Percentiles rank a stretch among this genome's conserved stretches.
These are phyloP conservation scores for Drosophila lacteicornis DNA, from an alignment of 1,140 invertebrate genomes.

Conservation along the genomic window DNA sequence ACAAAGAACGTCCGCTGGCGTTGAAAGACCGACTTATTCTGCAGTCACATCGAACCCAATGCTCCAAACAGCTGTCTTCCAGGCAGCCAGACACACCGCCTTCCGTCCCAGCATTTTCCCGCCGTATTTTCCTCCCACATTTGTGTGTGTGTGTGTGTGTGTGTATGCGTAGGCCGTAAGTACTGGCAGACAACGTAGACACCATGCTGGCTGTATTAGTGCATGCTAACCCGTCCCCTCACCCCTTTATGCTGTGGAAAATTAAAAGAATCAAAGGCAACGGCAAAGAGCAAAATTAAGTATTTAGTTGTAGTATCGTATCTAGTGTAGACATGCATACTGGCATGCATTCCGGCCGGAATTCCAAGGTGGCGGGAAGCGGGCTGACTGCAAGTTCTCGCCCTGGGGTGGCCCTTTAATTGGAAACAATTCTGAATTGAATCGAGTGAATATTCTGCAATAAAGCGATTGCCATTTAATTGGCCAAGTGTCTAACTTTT, in stretches of 20 bases:
- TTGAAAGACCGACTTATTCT: conserved; percentile 79
- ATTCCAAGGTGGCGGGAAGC: conserved; percentile 22
- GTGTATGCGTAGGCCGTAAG: conserved; percentile 74
- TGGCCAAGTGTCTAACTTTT: no score
- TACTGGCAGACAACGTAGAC: conserved; percentile 66
- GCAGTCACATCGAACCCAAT: conserved; percentile 55
- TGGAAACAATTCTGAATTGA: neutral
- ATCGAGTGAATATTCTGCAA: neutral
- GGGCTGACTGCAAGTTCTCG: conserved; percentile 18
- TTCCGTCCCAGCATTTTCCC: neutral
- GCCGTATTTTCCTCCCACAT: conserved; percentile 5
- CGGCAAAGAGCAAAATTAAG: conserved; percentile 78
- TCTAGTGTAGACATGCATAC: conserved; percentile 70
- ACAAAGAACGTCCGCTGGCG: conserved; percentile 59
- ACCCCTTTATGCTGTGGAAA: conserved; percentile 57
- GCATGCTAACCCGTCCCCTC: conserved; percentile 15
- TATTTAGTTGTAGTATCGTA: conserved; percentile 78
- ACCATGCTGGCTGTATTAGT: conserved; percentile 35
- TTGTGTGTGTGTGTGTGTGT: conserved; percentile 18
- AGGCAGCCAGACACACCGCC: conserved; percentile 48
- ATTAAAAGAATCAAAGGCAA: conserved; percentile 83
- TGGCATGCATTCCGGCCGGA: conserved; percentile 55
- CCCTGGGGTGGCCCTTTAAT: conserved; percentile 42
- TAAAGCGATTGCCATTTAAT: no score
- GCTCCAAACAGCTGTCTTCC: conserved; percentile 78